A percentile compares a stretch with the other conserved stretches of the same genome.
These are phyloP conservation scores for Pelodytes ibericus DNA, from an alignment of 2,797 vertebrate species.

Conservation along the genomic window DNA sequence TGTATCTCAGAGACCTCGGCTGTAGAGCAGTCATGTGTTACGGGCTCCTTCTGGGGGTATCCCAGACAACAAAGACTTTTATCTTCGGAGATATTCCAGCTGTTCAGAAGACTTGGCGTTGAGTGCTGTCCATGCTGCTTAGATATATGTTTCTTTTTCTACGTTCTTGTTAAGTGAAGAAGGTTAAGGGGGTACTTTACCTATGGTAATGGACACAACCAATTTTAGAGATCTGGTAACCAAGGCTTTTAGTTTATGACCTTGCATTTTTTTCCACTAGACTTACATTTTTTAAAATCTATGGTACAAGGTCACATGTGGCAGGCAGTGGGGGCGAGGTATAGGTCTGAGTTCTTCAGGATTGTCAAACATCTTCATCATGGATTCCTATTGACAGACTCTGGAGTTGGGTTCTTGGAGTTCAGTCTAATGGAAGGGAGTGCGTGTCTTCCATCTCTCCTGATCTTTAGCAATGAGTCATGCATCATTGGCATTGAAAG, in stretches of 20 bases:
- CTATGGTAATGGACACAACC: neutral
- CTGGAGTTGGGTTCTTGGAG: too few species aligned
- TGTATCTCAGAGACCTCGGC: constrained; percentile 27
- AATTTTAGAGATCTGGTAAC: neutral
- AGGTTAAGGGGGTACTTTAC: neutral
- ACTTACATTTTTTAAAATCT: neutral
- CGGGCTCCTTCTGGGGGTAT: constrained; percentile 1
- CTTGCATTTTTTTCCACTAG: neutral
- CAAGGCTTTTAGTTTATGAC: neutral
- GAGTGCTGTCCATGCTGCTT: neutral
- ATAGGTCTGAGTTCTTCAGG: too few species aligned
- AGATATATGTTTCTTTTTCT: neutral
- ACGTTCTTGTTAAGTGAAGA: neutral
- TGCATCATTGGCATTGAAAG: too few species aligned
- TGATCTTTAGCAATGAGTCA: too few species aligned
- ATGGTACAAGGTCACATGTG: neutral
- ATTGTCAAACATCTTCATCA: too few species aligned
- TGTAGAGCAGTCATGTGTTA: constrained; percentile 20
- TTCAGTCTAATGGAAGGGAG: too few species aligned
- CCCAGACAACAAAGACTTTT: neutral
- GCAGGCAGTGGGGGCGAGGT: neutral
- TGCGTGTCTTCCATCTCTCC: too few species aligned
- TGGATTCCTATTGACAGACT: too few species aligned
- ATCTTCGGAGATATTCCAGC: neutral
- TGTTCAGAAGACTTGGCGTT: neutral